Conservation (phyloP, 2,113 vertebrate species). For the Zapus hudsonius region DNA sequence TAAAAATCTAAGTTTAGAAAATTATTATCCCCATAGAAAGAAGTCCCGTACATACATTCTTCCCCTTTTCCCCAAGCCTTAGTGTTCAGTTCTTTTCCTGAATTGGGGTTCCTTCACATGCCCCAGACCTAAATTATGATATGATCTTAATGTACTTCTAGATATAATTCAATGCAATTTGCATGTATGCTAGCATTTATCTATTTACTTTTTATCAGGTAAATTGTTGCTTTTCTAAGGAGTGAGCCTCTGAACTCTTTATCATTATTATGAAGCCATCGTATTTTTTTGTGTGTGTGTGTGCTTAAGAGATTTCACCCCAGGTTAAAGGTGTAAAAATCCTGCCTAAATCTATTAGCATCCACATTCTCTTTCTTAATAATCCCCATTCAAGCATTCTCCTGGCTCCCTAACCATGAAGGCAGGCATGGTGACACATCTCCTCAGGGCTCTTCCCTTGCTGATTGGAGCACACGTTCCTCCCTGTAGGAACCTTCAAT, state of each 20-base stretch:
- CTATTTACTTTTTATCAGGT: not conserved
- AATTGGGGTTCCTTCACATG: not conserved
- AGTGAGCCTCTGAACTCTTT: not conserved
- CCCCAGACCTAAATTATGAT: not conserved
- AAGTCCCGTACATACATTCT: not conserved
- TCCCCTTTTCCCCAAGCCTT: not conserved
- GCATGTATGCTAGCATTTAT: not conserved
- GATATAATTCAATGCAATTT: not conserved
- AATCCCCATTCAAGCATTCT: not conserved
- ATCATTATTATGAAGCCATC: not conserved
- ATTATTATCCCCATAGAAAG: not conserved
- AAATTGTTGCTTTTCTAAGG: not conserved
- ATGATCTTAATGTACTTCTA: not conserved
- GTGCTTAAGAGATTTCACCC: not conserved
- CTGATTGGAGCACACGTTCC: not conserved
- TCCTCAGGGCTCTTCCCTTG: not conserved
- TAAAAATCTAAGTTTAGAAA: too few relatives aligned
- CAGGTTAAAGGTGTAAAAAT: not conserved
- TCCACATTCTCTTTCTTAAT: not conserved
- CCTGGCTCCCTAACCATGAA: not conserved
- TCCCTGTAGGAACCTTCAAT: not conserved
- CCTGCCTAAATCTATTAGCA: not conserved
- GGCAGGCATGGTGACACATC: not conserved
- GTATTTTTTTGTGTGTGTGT: not conserved
- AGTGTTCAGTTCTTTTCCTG: not conserved